Evolutionary conservation across 2,113 vertebrate species (phyloP).

Genomic region (Thalassarche chlororhynchos): DNA sequence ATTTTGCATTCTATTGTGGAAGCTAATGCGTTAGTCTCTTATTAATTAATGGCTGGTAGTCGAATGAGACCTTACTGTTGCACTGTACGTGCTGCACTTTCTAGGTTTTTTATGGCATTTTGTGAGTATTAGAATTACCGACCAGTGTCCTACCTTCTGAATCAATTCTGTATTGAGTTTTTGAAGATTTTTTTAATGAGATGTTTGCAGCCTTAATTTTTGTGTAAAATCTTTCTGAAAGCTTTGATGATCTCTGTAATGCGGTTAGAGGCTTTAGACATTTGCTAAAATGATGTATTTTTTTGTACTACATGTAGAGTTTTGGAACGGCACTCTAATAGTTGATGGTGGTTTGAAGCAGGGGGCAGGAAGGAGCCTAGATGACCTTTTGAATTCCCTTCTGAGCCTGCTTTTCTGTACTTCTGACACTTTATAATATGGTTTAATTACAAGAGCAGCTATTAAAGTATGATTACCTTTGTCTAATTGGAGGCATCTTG

Average conservation of each 20-base stretch:
- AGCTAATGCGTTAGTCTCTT: neutral
- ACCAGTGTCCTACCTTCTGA: neutral
- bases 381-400: conserved; percentile 4
- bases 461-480: neutral
- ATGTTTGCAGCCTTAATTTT: neutral
- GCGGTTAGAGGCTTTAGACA: neutral
- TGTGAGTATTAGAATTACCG: neutral
- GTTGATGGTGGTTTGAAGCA: neutral
- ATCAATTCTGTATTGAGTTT: neutral
- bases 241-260: neutral
- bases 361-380: neutral
- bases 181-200: neutral
- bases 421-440: neutral
- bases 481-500: conserved; percentile 13
- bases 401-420: neutral
- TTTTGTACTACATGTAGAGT: neutral
- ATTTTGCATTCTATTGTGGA: neutral
- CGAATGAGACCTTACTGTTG: neutral
- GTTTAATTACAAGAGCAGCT: conserved; percentile 13
- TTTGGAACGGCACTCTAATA: neutral
- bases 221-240: neutral
- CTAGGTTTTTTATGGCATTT: neutral
- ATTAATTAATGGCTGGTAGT: neutral
- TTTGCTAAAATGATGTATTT: neutral
- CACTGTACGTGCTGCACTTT: neutral